These are phyloP conservation scores for Labia minor DNA, from an alignment of 2,888 invertebrate genomes.

Conservation along the genomic window DNA sequence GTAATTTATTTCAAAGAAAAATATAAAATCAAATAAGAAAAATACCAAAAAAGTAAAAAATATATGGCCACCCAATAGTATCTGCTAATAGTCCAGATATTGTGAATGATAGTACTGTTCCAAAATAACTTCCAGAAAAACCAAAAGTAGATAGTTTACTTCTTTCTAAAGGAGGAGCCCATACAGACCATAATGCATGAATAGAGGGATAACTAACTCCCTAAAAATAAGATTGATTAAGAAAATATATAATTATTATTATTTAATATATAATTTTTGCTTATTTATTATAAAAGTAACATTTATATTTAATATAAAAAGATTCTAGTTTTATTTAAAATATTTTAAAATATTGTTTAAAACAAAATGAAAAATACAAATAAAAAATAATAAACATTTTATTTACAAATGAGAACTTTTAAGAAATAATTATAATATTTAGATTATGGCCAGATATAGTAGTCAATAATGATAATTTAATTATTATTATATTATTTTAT, in stretches of 20 bases:
- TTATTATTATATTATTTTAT: too few relatives aligned
- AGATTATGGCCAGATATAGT: too few relatives aligned
- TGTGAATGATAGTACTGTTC: constrained; percentile 36
- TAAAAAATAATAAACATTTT: too few relatives aligned
- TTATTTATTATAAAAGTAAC: not conserved
- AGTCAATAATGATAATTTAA: too few relatives aligned
- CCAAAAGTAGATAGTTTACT: constrained; percentile 34
- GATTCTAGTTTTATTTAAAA: too few relatives aligned
- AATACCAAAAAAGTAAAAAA: constrained; percentile 36
- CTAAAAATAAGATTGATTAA: constrained; percentile 29
- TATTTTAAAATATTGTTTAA: not conserved
- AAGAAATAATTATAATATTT: too few relatives aligned
- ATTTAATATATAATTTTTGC: not conserved
- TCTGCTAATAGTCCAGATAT: constrained; percentile 35
- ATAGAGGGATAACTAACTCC: constrained; percentile 37
- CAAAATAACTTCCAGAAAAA: constrained; percentile 37
- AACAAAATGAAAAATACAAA: too few relatives aligned
- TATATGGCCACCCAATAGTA: constrained; percentile 33
- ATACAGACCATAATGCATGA: constrained; percentile 35
- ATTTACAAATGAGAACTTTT: too few relatives aligned
- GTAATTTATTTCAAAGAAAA: not conserved
- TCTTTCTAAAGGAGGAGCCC: constrained; percentile 36
- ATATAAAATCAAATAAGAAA: constrained; percentile 15
- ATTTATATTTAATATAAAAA: too few relatives aligned
- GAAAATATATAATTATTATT: too few relatives aligned